Conservation (phyloP, 2,797 vertebrate species). For the Phalloptychus januarius region DNA sequence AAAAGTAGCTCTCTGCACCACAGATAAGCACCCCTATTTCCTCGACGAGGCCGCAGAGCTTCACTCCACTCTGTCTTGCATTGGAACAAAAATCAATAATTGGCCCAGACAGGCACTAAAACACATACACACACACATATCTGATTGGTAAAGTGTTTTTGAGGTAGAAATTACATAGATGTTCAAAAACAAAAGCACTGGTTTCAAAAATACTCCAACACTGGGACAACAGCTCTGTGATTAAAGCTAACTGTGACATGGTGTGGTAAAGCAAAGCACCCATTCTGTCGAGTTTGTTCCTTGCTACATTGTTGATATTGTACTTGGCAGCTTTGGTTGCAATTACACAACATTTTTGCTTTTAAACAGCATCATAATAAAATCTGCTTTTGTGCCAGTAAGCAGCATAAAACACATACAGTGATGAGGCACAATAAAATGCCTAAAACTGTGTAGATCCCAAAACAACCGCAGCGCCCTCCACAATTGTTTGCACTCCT, state of each 20-base stretch:
- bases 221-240: constrained; percentile 13
- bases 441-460: not conserved
- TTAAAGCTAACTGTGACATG: constrained; percentile 24
- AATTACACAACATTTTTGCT: not conserved
- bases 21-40: constrained; percentile 49
- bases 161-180: constrained; percentile 26
- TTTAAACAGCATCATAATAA: constrained; percentile 4
- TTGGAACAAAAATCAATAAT: constrained; percentile 63
- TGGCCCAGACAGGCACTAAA: constrained; percentile 46
- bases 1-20: constrained; percentile 38
- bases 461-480: not conserved
- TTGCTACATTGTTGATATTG: constrained; percentile 4
- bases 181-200: constrained; percentile 29
- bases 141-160: constrained; percentile 32
- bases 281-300: not conserved
- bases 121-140: constrained; percentile 33
- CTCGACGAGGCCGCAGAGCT: constrained; percentile 35
- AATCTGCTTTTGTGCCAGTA: not conserved
- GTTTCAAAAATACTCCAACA: constrained; percentile 15
- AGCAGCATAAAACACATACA: not conserved
- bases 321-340: constrained; percentile 14
- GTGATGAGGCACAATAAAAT: not conserved
- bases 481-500: not conserved
- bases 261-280: not conserved
- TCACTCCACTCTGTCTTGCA: constrained; percentile 38